These are phyloP conservation scores for Drosophila melanica DNA, from an alignment of 1,140 invertebrate genomes.

Conservation along the genomic window DNA sequence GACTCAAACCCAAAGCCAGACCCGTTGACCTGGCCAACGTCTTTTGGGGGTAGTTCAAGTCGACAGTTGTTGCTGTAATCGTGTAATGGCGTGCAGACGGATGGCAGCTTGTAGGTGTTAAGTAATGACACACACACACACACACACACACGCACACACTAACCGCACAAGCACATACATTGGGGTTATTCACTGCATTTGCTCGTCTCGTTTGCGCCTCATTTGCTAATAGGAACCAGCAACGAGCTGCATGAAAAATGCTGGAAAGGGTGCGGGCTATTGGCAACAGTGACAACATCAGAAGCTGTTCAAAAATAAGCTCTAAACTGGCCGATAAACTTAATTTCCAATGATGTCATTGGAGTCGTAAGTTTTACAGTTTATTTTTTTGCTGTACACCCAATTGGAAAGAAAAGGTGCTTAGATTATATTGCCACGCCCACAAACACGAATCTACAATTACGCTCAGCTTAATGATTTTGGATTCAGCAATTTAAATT, in stretches of 20 bases:
- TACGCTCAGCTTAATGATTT: no score
- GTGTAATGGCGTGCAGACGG: constrained; percentile 71
- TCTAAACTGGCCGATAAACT: constrained; percentile 17
- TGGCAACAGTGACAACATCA: constrained; percentile 43
- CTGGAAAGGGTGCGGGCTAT: background rate
- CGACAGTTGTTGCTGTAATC: constrained; percentile 64
- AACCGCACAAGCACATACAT: constrained; percentile 29
- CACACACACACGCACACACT: constrained; percentile 7
- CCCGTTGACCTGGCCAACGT: constrained; percentile 22
- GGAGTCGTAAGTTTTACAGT: constrained; percentile 2
- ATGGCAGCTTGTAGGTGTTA: constrained; percentile 66
- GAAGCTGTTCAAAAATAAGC: constrained; percentile 26
- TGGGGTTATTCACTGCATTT: constrained; percentile 57
- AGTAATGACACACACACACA: constrained; percentile 60
- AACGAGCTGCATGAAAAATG: constrained; percentile 7
- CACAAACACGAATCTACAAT: no score
- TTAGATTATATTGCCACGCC: background rate
- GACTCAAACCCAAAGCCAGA: constrained; percentile 23
- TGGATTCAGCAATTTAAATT: background rate
- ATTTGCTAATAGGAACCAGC: constrained; percentile 38
- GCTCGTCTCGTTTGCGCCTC: constrained; percentile 51
- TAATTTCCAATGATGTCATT: constrained; percentile 28
- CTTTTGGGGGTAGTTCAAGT: constrained; percentile 55
- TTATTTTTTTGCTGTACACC: background rate
- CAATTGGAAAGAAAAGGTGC: background rate